phyloP scores from a whole-genome alignment of 2,797 vertebrate species.

The Tympanoctomys barrerae region DNA sequence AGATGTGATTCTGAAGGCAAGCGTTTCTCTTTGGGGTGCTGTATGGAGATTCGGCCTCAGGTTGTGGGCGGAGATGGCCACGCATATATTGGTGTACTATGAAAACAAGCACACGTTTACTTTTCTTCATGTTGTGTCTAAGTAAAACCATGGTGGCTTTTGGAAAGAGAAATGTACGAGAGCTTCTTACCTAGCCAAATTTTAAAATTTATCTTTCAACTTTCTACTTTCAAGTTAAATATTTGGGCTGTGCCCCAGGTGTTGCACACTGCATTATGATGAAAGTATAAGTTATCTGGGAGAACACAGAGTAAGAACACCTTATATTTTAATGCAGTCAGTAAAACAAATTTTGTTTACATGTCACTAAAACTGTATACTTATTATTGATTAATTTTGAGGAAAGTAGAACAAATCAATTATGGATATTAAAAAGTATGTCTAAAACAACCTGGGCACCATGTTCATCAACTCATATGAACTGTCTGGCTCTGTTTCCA shows the following conservation, averaged over 20 bases:
- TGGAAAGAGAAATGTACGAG: constrained; percentile 42
- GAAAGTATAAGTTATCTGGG: constrained; percentile 50
- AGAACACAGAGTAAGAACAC: constrained; percentile 50
- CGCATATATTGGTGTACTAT: constrained; percentile 26
- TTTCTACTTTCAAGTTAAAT: constrained; percentile 64
- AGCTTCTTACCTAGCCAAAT: constrained; percentile 38
- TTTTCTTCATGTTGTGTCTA: constrained; percentile 20
- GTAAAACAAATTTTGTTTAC: constrained; percentile 56
- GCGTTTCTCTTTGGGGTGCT: not conserved
- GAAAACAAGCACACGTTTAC: not conserved
- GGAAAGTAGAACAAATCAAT: constrained; percentile 50
- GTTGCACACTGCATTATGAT: constrained; percentile 24
- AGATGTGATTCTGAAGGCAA: constrained; percentile 36
- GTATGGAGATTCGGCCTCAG: constrained; percentile 52
- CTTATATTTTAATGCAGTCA: constrained; percentile 57
- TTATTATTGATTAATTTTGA: constrained; percentile 44
- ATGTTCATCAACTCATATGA: not conserved
- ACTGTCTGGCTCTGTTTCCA: not conserved
- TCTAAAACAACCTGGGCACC: not conserved
- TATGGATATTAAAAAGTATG: constrained; percentile 31
- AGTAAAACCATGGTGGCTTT: constrained; percentile 40
- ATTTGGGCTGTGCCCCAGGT: not conserved
- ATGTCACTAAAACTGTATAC: constrained; percentile 46
- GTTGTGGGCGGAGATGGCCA: constrained; percentile 4
- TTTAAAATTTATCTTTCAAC: constrained; percentile 49